Evolutionary conservation across 2,797 vertebrate species (phyloP).

Genomic region (Okamejei kenojei): DNA sequence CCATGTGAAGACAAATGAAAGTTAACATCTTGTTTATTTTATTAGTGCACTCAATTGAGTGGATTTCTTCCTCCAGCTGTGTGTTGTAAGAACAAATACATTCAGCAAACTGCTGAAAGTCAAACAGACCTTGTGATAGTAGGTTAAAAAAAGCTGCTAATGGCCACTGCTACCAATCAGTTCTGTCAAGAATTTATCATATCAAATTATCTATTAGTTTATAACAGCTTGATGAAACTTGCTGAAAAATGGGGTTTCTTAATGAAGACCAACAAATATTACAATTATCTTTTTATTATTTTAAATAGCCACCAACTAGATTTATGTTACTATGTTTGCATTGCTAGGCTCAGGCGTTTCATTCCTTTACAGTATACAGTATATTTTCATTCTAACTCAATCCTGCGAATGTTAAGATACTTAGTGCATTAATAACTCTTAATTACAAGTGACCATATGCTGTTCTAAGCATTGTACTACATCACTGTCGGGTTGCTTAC

Average conservation of each 20-base stretch:
- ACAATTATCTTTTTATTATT: background rate
- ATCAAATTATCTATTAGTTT: background rate
- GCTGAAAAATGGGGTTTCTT: background rate
- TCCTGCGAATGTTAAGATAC: background rate
- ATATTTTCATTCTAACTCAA: background rate
- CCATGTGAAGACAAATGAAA: background rate
- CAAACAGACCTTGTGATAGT: slow-evolving; percentile 2
- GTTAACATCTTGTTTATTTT: background rate
- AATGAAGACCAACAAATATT: background rate
- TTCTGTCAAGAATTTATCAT: background rate
- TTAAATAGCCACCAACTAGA: background rate
- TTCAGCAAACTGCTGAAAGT: background rate
- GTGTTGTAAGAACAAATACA: background rate
- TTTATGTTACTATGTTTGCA: background rate
- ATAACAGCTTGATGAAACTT: background rate
- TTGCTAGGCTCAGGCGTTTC: background rate
- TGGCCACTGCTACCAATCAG: background rate
- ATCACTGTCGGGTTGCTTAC: slow-evolving; percentile 30
- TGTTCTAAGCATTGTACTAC: background rate
- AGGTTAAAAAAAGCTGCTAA: slow-evolving; percentile 2
- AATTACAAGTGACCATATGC: slow-evolving; percentile 34
- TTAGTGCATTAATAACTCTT: slow-evolving; percentile 10
- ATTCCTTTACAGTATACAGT: background rate
- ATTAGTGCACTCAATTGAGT: background rate
- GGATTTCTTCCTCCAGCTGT: background rate